Conservation (phyloP, 2,113 vertebrate genomes). For the Pedionomus torquatus region DNA sequence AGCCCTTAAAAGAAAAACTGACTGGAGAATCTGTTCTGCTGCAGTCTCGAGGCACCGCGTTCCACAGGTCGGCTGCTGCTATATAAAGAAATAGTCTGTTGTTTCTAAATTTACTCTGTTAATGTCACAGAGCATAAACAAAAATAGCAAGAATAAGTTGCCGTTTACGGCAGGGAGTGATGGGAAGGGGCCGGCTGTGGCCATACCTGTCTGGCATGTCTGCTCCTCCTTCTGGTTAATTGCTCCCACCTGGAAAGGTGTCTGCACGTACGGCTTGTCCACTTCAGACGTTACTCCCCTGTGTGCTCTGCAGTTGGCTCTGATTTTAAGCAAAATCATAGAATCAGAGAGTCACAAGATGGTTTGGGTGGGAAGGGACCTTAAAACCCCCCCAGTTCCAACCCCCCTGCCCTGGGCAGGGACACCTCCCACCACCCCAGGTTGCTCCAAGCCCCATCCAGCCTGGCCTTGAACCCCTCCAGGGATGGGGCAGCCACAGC, state of each 20-base stretch:
- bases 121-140: neutral
- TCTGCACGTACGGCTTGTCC: accelerated
- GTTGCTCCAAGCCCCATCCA: neutral
- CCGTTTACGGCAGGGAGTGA: neutral
- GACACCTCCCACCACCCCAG: neutral
- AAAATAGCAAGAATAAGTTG: neutral
- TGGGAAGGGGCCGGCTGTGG: accelerated
- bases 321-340: neutral
- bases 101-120: neutral
- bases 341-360: neutral
- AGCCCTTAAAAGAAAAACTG: accelerated
- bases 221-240: neutral
- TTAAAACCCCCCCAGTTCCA: neutral
- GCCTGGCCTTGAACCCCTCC: neutral
- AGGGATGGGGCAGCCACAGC: neutral
- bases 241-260: neutral
- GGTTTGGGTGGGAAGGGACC: neutral
- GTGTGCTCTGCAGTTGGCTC: accelerated
- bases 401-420: neutral
- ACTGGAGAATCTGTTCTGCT: neutral
- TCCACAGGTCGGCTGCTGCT: neutral
- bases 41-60: neutral
- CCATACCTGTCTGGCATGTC: accelerated
- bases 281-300: accelerated
- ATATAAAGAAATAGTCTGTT: neutral